A percentile compares a stretch with the other conserved stretches of the same genome.
These are phyloP conservation scores for Agrilus planipennis DNA, from an alignment of 1,140 invertebrate species.

Conservation along the genomic window DNA sequence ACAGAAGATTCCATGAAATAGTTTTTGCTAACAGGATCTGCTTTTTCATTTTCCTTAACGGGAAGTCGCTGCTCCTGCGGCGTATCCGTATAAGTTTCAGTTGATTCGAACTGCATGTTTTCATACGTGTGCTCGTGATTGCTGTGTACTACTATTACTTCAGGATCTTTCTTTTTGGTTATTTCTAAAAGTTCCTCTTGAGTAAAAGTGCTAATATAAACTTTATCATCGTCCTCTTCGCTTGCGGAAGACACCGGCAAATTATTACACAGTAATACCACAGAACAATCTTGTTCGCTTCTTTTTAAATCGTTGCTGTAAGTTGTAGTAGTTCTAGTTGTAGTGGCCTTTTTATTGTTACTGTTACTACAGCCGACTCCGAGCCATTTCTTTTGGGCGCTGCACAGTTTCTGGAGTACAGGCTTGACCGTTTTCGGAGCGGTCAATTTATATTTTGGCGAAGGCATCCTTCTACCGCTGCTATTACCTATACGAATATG, in stretches of 20 bases:
- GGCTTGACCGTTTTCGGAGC: slow-evolving; percentile 7
- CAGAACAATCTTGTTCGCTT: background rate
- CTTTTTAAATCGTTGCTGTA: no score
- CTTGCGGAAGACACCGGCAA: no score
- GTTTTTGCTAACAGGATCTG: no score
- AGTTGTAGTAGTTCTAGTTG: no score
- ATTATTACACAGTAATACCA: no score
- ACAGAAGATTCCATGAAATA: background rate
- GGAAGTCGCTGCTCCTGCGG: no score
- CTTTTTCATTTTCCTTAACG: no score
- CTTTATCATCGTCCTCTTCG: no score
- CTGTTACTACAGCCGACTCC: slow-evolving; percentile 9
- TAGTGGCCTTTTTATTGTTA: no score
- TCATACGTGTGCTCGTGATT: slow-evolving; percentile 30
- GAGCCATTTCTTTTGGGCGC: slow-evolving; percentile 17
- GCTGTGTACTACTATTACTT: background rate
- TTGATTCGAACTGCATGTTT: slow-evolving; percentile 36
- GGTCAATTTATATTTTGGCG: slow-evolving; percentile 7
- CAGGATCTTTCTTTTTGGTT: background rate
- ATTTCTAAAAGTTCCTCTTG: no score
- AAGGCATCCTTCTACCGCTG: slow-evolving; percentile 8
- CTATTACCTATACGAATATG: background rate
- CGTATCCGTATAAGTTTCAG: no score
- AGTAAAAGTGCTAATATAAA: no score
- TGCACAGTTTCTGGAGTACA: slow-evolving; percentile 19